Base-by-base conservation (phyloP, 2,888 invertebrate genomes). In the Sinodicranocentrus sp. region DNA sequence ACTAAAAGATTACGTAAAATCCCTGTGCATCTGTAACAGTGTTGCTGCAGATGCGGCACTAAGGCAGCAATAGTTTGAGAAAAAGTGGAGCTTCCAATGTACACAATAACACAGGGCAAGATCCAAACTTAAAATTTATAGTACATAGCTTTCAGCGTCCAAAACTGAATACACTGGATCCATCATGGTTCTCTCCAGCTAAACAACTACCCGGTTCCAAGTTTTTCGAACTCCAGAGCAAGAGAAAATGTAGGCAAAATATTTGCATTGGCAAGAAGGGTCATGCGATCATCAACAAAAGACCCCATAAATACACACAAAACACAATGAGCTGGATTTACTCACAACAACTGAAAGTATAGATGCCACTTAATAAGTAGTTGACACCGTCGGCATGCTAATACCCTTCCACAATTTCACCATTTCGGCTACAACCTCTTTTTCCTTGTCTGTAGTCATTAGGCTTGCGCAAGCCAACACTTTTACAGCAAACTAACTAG, bases 171-270 rank as follows among this genome's bases (percentile, higher is more conserved):
- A n/a, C n/a, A n/a, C n/a, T n/a, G n/a, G n/a, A n/a, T n/a, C n/a
- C n/a, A n/a, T n/a, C n/a, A n/a, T n/a, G n/a, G n/a, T n/a, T n/a
- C n/a, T 10, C n/a, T 5, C n/a, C 15, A 48, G 48, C 48, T 48
- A 48, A 2, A 6, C 6, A 48, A 48, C 48, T 48, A 48, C 48
- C 83, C 83, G 28, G 83, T 77, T 61, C 83, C 83, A 71, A 83
- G 83, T 70, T 83, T 83, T 76, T 83, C 83, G 23, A 83, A 83
- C 77, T 77, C 71, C 71, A 63, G 65, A 77, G 52, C 83, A 52
- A 67, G 77, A 76, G 71, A 76, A 57, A 44, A 77, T 54, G 70
- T 70, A 61, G 21, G 68, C 61, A 83, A 63, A 25, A 63, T 52
- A 48, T 57, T 71, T 57, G 71, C 17, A 83, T 67, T 52, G 33